Evolutionary conservation across 37 sponge, comb jelly and placozoan genomes (phyloP).

Genomic region (Oscarella lobularis): DNA sequence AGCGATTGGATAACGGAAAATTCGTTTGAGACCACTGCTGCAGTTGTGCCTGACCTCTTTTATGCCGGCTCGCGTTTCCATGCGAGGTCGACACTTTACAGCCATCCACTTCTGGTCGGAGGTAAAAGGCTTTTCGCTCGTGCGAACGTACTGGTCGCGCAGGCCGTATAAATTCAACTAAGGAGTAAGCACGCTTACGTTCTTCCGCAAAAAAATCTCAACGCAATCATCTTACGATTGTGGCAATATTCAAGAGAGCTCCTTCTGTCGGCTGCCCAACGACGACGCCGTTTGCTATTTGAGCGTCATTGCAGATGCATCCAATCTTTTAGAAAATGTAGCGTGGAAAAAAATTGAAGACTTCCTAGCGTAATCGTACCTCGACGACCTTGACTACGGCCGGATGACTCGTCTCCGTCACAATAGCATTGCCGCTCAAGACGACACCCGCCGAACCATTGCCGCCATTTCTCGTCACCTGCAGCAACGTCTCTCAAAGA

Average conservation of each 20-base stretch:
- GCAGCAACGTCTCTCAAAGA: no score
- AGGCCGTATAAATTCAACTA: constrained; percentile 38
- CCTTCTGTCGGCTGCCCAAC: constrained; percentile 86
- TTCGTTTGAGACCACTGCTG: background rate
- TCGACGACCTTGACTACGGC: background rate
- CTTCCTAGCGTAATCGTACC: no score
- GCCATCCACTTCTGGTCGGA: constrained; percentile 94
- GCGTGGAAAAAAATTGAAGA: no score
- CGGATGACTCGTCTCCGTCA: background rate
- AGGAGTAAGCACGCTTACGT: constrained; percentile 6
- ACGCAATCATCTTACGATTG: constrained; percentile 30
- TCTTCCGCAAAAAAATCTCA: background rate
- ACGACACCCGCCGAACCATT: background rate
- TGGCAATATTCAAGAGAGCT: constrained; percentile 56
- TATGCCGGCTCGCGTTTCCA: background rate
- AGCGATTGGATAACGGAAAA: background rate
- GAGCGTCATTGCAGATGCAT: constrained; percentile 88
- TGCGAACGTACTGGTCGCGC: constrained; percentile 45
- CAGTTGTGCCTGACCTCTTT: background rate
- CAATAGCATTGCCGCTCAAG: background rate
- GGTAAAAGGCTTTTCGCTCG: constrained; percentile 75
- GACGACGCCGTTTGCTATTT: constrained; percentile 43
- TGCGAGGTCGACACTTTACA: constrained; percentile 18
- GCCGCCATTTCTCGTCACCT: background rate
- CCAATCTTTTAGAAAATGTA: constrained; percentile 40